phyloP scores from a whole-genome alignment of 2,888 invertebrate genomes.

The Cheilosia pagana region DNA sequence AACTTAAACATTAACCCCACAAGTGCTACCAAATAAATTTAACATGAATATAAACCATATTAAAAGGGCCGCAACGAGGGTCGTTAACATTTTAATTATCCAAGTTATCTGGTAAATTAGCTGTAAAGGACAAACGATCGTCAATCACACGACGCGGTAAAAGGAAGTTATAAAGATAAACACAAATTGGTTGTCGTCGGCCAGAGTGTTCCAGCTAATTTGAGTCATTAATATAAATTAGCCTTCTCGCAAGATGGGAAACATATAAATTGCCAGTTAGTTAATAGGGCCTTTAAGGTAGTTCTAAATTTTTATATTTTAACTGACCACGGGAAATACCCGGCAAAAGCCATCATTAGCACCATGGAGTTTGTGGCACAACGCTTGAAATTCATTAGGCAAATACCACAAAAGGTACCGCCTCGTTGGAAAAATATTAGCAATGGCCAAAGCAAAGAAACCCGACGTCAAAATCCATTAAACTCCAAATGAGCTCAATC shows the following conservation, averaged over 20 bases:
- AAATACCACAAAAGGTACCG: neutral
- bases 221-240: constrained; percentile 29
- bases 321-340: neutral
- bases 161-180: constrained; percentile 18
- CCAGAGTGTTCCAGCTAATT: constrained; percentile 13
- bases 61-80: neutral
- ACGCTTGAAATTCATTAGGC: neutral
- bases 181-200: constrained; percentile 6
- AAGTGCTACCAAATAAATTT: constrained; percentile 38
- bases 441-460: neutral
- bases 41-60: constrained; percentile 18
- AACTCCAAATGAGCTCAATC: neutral
- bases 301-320: too few species aligned
- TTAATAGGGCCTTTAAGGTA: neutral
- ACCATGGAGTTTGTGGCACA: neutral
- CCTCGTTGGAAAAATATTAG: neutral
- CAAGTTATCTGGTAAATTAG: constrained; percentile 28
- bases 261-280: neutral
- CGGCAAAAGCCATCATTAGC: neutral
- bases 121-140: constrained; percentile 4
- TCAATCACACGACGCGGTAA: constrained; percentile 4
- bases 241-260: neutral
- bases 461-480: neutral
- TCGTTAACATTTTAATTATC: constrained; percentile 67
- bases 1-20: constrained; percentile 2